These are phyloP conservation scores for Corythornis madagascariensis DNA, from an alignment of 2,113 vertebrate genomes.

Conservation along the genomic window DNA sequence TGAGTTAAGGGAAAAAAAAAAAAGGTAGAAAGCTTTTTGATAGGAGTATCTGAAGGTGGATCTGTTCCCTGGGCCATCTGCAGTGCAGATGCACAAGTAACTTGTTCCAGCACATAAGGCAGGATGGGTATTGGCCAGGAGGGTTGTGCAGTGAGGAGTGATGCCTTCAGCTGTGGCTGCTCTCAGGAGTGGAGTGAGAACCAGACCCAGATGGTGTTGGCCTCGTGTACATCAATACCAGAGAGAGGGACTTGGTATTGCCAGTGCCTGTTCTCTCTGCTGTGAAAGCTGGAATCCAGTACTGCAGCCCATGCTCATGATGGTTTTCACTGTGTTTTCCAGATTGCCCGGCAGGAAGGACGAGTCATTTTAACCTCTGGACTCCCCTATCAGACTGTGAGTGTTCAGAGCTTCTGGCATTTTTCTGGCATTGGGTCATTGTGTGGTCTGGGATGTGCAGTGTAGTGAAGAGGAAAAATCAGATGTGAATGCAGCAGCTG, in stretches of 20 bases:
- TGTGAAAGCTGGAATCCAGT: not conserved
- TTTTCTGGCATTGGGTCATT: not conserved
- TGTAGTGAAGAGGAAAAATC: not conserved
- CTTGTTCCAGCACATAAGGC: not conserved
- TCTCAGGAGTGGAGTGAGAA: not conserved
- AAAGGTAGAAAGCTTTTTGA: not conserved
- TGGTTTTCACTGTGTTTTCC: constrained; percentile 23
- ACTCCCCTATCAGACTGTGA: constrained; percentile 84
- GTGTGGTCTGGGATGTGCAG: not conserved
- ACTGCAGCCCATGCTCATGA: not conserved
- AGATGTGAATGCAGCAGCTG: constrained; percentile 13
- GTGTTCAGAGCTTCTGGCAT: constrained; percentile 20
- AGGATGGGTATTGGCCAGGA: not conserved
- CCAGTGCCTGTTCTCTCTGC: not conserved
- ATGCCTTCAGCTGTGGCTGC: not conserved
- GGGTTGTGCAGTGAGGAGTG: fast-evolving
- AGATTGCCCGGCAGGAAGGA: constrained; percentile 84
- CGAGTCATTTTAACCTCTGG: constrained; percentile 88
- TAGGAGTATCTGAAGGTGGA: not conserved
- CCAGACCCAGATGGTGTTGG: not conserved
- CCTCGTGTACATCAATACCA: not conserved
- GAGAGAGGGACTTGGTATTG: fast-evolving
- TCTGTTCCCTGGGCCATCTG: not conserved
- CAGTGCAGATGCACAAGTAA: not conserved
- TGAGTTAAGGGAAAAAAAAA: not conserved